phyloP scores from a whole-genome alignment of 2,113 vertebrate species.

The Columbina picui region DNA sequence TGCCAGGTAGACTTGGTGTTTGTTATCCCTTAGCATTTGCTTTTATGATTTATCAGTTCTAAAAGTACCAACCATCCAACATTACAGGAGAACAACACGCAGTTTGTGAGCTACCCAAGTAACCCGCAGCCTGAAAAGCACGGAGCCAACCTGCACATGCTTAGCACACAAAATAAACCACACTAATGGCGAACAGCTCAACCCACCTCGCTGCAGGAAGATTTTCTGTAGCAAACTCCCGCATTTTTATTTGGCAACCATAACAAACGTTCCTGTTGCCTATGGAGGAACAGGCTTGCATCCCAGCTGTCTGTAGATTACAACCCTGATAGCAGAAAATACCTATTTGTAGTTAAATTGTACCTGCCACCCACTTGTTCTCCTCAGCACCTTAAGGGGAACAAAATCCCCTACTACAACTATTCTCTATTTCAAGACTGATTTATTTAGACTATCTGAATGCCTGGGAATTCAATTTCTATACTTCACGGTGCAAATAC shows the following conservation, averaged over 20 bases:
- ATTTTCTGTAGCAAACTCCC: neutral
- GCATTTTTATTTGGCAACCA: neutral
- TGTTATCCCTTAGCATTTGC: neutral
- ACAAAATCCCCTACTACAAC: neutral
- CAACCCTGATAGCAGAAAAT: neutral
- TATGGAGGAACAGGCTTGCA: neutral
- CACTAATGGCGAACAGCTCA: neutral
- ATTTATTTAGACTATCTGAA: neutral
- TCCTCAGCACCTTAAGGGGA: neutral
- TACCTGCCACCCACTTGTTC: conserved; percentile 24
- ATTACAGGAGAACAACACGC: neutral
- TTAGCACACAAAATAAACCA: neutral
- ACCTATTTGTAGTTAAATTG: neutral
- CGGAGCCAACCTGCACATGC: neutral
- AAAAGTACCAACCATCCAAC: neutral
- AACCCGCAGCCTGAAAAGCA: neutral
- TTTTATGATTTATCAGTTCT: neutral
- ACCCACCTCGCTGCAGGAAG: neutral
- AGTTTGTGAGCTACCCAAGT: too few relatives aligned
- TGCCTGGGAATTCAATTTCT: neutral
- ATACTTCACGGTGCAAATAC: neutral
- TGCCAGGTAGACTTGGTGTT: neutral
- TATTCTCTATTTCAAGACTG: neutral
- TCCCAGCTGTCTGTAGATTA: neutral
- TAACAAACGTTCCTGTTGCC: neutral